Evolutionary conservation across 2,113 vertebrate species (phyloP).

Genomic region (Maccullochella peelii): DNA sequence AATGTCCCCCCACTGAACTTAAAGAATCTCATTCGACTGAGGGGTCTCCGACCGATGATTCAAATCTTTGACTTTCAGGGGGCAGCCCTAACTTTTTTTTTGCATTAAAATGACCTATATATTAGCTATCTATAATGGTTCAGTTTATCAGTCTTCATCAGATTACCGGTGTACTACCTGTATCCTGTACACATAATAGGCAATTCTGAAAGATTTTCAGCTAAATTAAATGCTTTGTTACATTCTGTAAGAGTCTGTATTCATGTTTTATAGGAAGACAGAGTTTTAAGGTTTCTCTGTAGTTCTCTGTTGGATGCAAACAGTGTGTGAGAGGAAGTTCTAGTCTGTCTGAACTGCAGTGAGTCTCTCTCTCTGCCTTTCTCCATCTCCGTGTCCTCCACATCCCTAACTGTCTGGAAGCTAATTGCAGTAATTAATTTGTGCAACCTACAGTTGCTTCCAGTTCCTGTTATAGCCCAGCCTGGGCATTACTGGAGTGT

Average conservation of each 20-base stretch:
- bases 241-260: neutral
- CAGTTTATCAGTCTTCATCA: neutral
- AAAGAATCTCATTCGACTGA: too few relatives aligned
- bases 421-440: constrained; percentile 75
- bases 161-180: neutral
- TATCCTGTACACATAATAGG: neutral
- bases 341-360: neutral
- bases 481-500: constrained; percentile 66
- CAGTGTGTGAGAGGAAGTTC: neutral
- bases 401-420: constrained; percentile 56
- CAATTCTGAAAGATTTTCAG: neutral
- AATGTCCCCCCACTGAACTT: too few relatives aligned
- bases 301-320: neutral
- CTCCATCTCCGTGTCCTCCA: constrained; percentile 35
- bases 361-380: constrained; percentile 17
- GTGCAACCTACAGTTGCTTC: constrained; percentile 64
- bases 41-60: too few relatives aligned
- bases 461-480: constrained; percentile 60
- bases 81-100: too few relatives aligned
- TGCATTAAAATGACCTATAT: too few relatives aligned
- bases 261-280: neutral
- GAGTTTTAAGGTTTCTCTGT: neutral
- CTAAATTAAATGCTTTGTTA: neutral
- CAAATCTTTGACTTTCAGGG: too few relatives aligned
- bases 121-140: neutral